Conservation (phyloP, 1,140 invertebrate species). For the Drosophila nebulosa region DNA sequence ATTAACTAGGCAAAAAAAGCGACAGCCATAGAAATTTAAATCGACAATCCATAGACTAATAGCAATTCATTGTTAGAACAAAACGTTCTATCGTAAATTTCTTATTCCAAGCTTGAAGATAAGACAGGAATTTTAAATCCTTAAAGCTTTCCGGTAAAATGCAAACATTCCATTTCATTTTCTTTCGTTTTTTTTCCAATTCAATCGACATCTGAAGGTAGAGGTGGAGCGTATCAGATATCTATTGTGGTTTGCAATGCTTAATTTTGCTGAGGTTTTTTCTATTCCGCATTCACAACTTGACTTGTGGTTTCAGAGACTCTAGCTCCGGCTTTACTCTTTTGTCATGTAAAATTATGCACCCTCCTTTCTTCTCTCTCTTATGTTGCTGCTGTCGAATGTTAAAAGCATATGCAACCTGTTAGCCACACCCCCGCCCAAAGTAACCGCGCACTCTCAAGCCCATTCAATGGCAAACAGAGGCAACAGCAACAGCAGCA, state of each 20-base stretch:
- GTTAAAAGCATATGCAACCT: slow-evolving; percentile 42
- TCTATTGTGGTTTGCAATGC: not conserved
- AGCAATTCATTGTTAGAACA: too few relatives aligned
- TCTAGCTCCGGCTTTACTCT: not conserved
- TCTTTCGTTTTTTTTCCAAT: not conserved
- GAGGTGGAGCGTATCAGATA: not conserved
- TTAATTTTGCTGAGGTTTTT: not conserved
- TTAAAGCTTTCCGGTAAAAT: not conserved
- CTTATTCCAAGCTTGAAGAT: too few relatives aligned
- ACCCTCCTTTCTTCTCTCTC: slow-evolving; percentile 12
- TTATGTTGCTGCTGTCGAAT: slow-evolving; percentile 18
- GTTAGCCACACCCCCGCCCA: slow-evolving; percentile 31
- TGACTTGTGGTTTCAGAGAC: slow-evolving; percentile 13
- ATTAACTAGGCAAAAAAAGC: not conserved
- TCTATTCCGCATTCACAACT: slow-evolving; percentile 19
- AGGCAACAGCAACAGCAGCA: not conserved
- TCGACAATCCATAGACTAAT: too few relatives aligned
- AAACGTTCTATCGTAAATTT: too few relatives aligned
- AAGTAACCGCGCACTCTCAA: not conserved
- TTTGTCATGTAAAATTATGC: slow-evolving; percentile 47
- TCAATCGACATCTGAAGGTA: not conserved
- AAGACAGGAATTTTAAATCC: not conserved
- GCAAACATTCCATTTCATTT: not conserved
- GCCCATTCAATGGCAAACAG: slow-evolving; percentile 40
- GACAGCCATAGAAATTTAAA: too few relatives aligned